phyloP scores from a whole-genome alignment of 53 echinoderm and acorn worm genomes.

The Patiria pectinifera region DNA sequence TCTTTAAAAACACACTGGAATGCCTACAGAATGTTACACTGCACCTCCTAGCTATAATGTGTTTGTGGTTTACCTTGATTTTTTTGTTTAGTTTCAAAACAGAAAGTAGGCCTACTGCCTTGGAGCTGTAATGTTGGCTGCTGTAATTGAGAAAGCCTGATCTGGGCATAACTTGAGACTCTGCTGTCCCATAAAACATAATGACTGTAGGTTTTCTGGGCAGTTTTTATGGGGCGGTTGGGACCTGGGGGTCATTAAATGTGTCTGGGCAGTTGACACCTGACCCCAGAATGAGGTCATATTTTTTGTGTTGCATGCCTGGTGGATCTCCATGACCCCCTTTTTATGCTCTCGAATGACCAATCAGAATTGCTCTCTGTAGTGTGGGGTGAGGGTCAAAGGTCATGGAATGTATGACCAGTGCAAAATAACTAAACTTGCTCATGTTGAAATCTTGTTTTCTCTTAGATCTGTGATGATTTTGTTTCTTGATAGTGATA shows the following conservation, averaged over 20 bases:
- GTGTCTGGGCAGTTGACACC: constrained; percentile 42
- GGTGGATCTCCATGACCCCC: neutral
- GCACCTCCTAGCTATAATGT: no score
- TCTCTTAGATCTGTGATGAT: neutral
- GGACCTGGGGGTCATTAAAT: constrained; percentile 23
- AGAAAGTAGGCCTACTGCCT: neutral
- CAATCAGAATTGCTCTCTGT: neutral
- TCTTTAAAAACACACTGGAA: no score
- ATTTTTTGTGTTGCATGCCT: neutral
- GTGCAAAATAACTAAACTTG: no score
- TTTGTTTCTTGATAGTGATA: neutral
- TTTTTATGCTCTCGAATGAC: neutral
- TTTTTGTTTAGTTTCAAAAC: neutral
- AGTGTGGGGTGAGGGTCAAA: neutral
- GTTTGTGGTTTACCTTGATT: constrained; percentile 5
- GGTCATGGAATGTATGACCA: neutral
- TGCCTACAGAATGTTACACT: no score
- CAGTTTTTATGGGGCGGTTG: neutral
- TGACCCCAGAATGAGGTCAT: constrained; percentile 55
- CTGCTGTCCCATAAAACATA: constrained; percentile 34
- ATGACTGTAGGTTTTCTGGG: constrained; percentile 23
- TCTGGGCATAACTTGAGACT: neutral
- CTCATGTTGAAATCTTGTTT: neutral
- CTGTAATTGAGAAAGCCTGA: neutral
- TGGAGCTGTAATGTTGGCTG: neutral